These are phyloP conservation scores for Hippopotamus amphibius DNA, from an alignment of 2,113 vertebrate species.

Conservation along the genomic window DNA sequence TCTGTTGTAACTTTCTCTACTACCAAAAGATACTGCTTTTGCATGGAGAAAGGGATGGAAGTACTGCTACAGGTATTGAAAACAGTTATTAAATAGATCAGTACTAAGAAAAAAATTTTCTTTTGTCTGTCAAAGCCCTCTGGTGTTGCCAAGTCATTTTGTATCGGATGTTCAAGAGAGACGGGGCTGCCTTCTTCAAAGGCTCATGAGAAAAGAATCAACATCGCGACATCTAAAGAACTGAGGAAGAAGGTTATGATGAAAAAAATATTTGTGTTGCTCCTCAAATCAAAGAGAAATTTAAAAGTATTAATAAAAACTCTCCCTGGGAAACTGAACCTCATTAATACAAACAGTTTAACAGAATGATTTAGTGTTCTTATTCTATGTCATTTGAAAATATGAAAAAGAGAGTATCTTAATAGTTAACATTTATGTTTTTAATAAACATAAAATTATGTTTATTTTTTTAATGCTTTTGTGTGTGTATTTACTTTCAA, in stretches of 20 bases:
- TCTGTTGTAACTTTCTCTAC: conserved; percentile 7
- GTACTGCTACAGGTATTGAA: conserved; percentile 50
- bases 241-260: conserved; percentile 76
- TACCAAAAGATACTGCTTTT: not conserved
- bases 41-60: not conserved
- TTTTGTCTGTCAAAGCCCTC: conserved; percentile 70
- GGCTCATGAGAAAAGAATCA: conserved; percentile 60
- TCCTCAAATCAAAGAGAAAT: conserved; percentile 82
- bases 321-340: conserved; percentile 70
- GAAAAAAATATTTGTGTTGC: conserved; percentile 81
- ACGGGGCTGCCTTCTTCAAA: conserved; percentile 76
- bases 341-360: conserved; percentile 76
- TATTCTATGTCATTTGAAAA: conserved; percentile 69
- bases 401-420: conserved; percentile 55
- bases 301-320: conserved; percentile 80
- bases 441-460: no score
- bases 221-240: conserved; percentile 66
- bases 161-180: conserved; percentile 53
- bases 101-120: conserved; percentile 60
- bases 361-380: conserved; percentile 76
- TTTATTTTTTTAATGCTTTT: not conserved
- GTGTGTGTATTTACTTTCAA: conserved; percentile 34
- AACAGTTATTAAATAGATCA: conserved; percentile 71
- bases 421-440: conserved; percentile 12
- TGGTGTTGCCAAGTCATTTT: conserved; percentile 64